Conservation (phyloP, 1,140 invertebrate species). For the Gryllus bimaculatus region DNA sequence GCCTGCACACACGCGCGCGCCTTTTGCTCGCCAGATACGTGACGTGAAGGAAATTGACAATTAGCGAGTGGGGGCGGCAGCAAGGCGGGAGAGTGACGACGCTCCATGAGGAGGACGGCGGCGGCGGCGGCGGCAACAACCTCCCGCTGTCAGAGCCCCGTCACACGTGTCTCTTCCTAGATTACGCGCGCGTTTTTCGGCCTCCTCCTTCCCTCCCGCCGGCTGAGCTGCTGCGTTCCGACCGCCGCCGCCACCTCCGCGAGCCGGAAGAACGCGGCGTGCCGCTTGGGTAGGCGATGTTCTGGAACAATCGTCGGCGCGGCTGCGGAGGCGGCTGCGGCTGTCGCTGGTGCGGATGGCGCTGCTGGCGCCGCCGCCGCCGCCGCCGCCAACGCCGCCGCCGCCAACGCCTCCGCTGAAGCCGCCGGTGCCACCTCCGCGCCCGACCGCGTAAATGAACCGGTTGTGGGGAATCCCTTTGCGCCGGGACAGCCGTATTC, state of each 20-base stretch:
- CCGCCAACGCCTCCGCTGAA: neutral
- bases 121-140: neutral
- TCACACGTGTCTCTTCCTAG: neutral
- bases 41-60: constrained; percentile 4
- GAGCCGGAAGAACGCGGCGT: neutral
- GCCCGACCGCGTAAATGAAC: no score
- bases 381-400: no score
- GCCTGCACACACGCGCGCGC: neutral
- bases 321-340: no score
- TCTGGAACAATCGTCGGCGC: neutral
- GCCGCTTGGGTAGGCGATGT: neutral
- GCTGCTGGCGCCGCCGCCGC: neutral
- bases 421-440: no score
- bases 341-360: neutral
- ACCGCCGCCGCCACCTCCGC: no score
- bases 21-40: neutral
- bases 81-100: neutral
- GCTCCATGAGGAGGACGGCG: neutral
- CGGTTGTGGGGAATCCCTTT: no score
- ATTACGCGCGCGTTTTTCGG: neutral
- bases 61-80: neutral
- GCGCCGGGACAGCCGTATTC: no score
- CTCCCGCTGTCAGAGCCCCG: neutral
- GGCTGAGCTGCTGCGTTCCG: neutral
- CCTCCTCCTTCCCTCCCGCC: no score